phyloP scores from a whole-genome alignment of 2,797 vertebrate genomes.

The Gila robusta region DNA sequence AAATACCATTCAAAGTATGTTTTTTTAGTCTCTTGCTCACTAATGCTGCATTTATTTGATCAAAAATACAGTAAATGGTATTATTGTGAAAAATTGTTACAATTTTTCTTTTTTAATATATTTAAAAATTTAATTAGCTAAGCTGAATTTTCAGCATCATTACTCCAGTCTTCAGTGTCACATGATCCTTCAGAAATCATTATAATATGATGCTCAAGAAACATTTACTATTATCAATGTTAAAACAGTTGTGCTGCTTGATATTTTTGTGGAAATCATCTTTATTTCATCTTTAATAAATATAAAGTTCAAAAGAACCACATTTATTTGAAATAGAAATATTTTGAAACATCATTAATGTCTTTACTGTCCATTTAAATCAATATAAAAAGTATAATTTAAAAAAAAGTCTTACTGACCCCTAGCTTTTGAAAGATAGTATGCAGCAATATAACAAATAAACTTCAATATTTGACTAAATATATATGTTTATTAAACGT shows the following conservation, averaged over 20 bases:
- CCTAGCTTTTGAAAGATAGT: neutral
- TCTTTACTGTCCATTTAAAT: neutral
- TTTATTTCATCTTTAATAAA: neutral
- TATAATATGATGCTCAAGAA: neutral
- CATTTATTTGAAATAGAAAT: neutral
- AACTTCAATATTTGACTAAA: neutral
- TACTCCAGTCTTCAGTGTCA: too few relatives aligned
- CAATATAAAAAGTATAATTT: neutral
- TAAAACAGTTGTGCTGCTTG: neutral
- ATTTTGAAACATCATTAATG: neutral
- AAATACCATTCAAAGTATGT: neutral
- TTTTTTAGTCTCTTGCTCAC: neutral
- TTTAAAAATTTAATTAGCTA: too few relatives aligned
- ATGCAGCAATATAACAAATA: neutral
- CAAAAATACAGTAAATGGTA: too few relatives aligned
- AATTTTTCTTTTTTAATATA: too few relatives aligned
- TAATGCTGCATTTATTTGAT: neutral
- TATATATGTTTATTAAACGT: neutral
- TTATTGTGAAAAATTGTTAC: too few relatives aligned
- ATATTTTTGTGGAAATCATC: neutral
- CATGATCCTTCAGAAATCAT: too few relatives aligned
- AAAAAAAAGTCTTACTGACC: neutral
- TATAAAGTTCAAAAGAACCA: neutral
- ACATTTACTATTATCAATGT: neutral
- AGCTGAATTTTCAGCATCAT: too few relatives aligned